These are phyloP conservation scores for Diprion similis DNA, from an alignment of 1,140 invertebrate species.

Conservation along the genomic window DNA sequence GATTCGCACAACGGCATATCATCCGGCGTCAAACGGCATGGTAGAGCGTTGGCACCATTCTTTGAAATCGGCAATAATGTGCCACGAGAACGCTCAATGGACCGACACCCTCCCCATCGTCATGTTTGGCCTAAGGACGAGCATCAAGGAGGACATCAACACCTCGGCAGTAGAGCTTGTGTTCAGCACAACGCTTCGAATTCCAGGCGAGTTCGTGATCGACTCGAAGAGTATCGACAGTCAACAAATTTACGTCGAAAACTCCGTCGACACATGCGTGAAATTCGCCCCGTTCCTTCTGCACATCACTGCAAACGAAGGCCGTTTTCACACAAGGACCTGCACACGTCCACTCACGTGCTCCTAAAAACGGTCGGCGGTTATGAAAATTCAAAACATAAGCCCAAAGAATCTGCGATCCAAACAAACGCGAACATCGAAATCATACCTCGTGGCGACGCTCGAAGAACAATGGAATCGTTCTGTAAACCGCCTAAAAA, in stretches of 20 bases:
- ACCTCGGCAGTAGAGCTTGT: constrained; percentile 35
- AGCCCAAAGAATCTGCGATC: constrained; percentile 4
- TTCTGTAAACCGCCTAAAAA: constrained; percentile 23
- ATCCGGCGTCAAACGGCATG: constrained; percentile 48
- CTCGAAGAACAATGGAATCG: constrained; percentile 19
- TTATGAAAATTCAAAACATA: constrained; percentile 26
- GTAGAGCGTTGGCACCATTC: constrained; percentile 45
- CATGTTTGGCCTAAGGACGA: constrained; percentile 35
- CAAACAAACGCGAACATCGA: too few species aligned
- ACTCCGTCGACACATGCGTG: constrained; percentile 28
- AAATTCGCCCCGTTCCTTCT: constrained; percentile 25
- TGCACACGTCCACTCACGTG: constrained; percentile 34
- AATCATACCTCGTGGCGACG: too few species aligned
- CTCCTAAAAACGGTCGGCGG: constrained; percentile 34
- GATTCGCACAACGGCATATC: constrained; percentile 27
- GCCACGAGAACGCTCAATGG: constrained; percentile 41
- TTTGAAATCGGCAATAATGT: constrained; percentile 48
- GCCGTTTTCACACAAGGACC: constrained; percentile 29
- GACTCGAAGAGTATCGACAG: constrained; percentile 15
- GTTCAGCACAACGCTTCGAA: constrained; percentile 33
- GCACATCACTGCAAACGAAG: constrained; percentile 25
- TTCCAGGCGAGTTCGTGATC: constrained; percentile 40
- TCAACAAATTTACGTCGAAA: constrained; percentile 28
- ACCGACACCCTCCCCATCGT: constrained; percentile 36
- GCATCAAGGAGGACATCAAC: constrained; percentile 38